These are phyloP conservation scores for Ladona fulva DNA, from an alignment of 1,140 invertebrate genomes.

Conservation along the genomic window DNA sequence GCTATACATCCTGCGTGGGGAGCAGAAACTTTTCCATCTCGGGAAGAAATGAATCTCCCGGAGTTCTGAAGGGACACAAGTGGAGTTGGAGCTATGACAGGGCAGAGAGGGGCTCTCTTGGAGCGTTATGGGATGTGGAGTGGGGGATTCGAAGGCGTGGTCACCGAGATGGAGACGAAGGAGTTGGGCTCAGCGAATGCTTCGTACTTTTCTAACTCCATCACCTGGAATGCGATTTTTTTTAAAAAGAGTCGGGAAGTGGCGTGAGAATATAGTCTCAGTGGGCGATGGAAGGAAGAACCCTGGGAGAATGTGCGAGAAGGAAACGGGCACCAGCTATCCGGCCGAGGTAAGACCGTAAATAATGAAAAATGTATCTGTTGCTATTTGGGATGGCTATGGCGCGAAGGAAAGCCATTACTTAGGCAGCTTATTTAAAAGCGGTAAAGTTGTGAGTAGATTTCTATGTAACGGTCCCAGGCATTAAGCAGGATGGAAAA, in stretches of 20 bases:
- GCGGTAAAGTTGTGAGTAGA: too few relatives aligned
- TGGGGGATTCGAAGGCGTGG: neutral
- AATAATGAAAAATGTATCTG: too few relatives aligned
- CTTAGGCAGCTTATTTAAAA: too few relatives aligned
- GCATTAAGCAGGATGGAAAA: too few relatives aligned
- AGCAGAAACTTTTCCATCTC: slow-evolving; percentile 1
- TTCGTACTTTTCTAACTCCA: neutral
- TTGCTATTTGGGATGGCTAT: too few relatives aligned
- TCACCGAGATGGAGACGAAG: neutral
- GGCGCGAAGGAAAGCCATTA: too few relatives aligned
- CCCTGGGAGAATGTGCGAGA: too few relatives aligned
- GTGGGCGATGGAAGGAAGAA: too few relatives aligned
- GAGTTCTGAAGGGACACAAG: neutral
- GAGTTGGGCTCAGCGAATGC: neutral
- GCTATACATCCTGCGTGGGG: neutral
- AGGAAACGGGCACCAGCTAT: too few relatives aligned
- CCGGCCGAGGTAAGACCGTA: too few relatives aligned
- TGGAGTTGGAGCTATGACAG: neutral
- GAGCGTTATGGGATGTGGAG: neutral
- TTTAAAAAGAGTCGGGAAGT: neutral
- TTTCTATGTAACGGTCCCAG: too few relatives aligned
- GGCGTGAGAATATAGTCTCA: neutral
- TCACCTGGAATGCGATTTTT: neutral
- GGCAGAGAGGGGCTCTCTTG: neutral
- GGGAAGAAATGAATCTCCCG: neutral